Evolutionary conservation across 2,113 vertebrate species (phyloP).

Genomic region (Seriola rivoliana): DNA sequence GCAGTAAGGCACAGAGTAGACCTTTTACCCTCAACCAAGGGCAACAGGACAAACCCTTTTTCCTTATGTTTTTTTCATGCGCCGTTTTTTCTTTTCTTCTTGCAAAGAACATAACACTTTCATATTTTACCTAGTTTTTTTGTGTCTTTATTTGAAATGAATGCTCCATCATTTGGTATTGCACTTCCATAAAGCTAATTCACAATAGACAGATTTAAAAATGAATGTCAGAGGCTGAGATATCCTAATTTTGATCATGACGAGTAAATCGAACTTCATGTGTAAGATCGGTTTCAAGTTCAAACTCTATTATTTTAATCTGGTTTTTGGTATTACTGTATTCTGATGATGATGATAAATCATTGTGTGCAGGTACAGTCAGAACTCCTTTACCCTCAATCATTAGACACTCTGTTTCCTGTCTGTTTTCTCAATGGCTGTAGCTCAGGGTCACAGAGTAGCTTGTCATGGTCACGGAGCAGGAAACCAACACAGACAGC

Average conservation of each 20-base stretch:
- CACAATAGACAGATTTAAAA: background rate
- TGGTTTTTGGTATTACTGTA: background rate
- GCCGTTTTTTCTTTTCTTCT: background rate
- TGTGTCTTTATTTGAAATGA: background rate
- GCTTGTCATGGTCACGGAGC: background rate
- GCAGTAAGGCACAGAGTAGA: background rate
- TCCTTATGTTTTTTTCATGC: background rate
- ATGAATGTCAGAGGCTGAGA: background rate
- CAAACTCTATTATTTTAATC: background rate
- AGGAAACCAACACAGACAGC: constrained; percentile 39
- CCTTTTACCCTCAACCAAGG: constrained; percentile 6
- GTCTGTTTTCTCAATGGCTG: background rate
- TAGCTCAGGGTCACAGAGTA: background rate
- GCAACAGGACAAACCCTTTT: background rate
- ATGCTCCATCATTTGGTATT: background rate
- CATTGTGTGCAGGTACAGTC: background rate
- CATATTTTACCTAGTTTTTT: background rate
- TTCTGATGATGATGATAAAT: background rate
- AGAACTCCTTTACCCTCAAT: background rate
- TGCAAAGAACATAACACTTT: background rate
- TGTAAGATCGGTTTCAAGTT: background rate
- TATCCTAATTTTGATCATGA: background rate
- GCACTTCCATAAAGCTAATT: background rate
- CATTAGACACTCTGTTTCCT: background rate
- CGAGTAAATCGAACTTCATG: background rate